phyloP scores from a whole-genome alignment of 2,797 vertebrate species.

The Sylvia borin region DNA sequence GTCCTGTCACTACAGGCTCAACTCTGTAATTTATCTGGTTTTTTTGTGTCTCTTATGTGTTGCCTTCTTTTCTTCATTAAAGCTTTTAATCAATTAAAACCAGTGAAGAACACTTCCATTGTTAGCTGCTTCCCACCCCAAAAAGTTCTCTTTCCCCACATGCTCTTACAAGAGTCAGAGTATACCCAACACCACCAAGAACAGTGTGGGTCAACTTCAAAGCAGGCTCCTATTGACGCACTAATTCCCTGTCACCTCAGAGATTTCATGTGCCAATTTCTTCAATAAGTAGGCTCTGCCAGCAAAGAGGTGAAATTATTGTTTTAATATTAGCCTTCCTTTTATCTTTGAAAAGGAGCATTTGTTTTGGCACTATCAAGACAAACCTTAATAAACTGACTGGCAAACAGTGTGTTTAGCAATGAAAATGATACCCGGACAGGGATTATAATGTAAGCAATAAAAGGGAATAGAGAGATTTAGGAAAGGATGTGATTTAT shows the following conservation, averaged over 20 bases:
- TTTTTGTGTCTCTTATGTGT: not conserved
- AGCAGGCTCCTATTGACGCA: slow-evolving; percentile 60
- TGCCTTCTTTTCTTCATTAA: not conserved
- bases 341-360: slow-evolving; percentile 75
- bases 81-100: not conserved
- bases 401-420: slow-evolving; percentile 84
- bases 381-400: slow-evolving; percentile 84
- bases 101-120: not conserved
- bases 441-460: slow-evolving; percentile 82
- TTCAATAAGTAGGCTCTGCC: slow-evolving; percentile 62
- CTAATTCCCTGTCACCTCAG: slow-evolving; percentile 71
- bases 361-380: slow-evolving; percentile 78
- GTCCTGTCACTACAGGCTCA: not conserved
- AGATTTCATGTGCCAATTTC: slow-evolving; percentile 64
- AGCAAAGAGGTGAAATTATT: slow-evolving; percentile 67
- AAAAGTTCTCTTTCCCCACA: not conserved
- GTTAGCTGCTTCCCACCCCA: not conserved
- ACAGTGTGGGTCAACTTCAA: slow-evolving; percentile 79
- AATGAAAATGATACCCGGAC: slow-evolving; percentile 83
- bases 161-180: not conserved
- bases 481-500: slow-evolving; percentile 89
- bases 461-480: slow-evolving; percentile 86
- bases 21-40: not conserved
- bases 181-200: slow-evolving; percentile 61
- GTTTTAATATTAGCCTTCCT: slow-evolving; percentile 75